Conservation (phyloP, 2,888 invertebrate species). For the Lycia hirtaria region DNA sequence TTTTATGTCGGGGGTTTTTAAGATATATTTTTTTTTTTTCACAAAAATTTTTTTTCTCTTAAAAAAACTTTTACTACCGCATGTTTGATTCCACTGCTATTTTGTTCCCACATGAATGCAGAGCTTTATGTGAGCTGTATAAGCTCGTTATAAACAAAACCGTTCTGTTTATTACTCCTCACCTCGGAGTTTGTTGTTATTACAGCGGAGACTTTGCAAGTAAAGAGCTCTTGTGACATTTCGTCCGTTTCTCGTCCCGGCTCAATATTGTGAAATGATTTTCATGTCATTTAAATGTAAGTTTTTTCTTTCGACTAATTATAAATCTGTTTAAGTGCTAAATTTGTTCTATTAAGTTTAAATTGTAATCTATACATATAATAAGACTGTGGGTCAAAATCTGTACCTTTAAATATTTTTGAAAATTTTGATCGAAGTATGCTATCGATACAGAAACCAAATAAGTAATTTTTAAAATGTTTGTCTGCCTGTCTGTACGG, state of each 20-base stretch:
- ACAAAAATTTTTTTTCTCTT: too few species aligned
- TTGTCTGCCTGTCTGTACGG: too few species aligned
- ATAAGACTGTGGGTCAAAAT: too few species aligned
- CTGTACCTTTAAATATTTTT: too few species aligned
- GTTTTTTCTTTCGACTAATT: not conserved
- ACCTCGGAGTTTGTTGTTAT: conserved; percentile 65
- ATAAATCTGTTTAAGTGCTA: not conserved
- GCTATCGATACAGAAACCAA: too few species aligned
- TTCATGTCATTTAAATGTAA: not conserved
- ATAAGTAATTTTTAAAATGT: too few species aligned
- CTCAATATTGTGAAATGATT: conserved; percentile 9
- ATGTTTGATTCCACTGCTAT: too few species aligned
- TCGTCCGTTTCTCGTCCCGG: conserved; percentile 5
- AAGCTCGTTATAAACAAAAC: conserved; percentile 69
- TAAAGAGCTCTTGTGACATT: conserved; percentile 32
- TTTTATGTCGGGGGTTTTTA: too few species aligned
- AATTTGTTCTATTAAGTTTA: not conserved
- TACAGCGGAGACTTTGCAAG: conserved; percentile 55
- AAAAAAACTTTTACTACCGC: too few species aligned
- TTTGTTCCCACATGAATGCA: conserved; percentile 5
- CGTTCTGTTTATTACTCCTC: conserved; percentile 65
- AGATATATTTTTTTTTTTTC: too few species aligned
- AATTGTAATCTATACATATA: too few species aligned
- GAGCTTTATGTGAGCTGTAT: conserved; percentile 45
- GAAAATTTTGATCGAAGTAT: too few species aligned